phyloP scores from a whole-genome alignment of 2,113 vertebrate species.

The Tragelaphus buxtoni region DNA sequence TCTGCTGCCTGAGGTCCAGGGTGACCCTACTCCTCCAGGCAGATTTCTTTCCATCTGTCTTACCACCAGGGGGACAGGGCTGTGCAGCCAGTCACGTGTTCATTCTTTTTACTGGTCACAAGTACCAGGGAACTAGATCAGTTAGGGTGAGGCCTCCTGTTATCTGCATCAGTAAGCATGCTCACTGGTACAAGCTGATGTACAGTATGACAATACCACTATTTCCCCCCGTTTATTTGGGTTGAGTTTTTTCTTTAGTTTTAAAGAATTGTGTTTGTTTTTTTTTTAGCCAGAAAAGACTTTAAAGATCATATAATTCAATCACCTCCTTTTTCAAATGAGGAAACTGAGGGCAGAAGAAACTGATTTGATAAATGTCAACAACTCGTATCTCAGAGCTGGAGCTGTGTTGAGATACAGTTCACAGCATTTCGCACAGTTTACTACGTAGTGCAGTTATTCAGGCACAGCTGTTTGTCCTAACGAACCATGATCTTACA shows the following conservation, averaged over 20 bases:
- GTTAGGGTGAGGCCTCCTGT: neutral
- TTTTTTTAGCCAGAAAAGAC: neutral
- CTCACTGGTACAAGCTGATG: neutral
- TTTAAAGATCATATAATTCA: slow-evolving; percentile 8
- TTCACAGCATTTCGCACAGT: neutral
- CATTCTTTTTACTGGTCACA: neutral
- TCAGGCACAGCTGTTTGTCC: neutral
- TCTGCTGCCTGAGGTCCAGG: neutral
- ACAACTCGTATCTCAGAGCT: neutral
- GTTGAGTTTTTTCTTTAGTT: slow-evolving; percentile 29
- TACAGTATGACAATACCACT: neutral
- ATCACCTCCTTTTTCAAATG: neutral
- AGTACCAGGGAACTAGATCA: neutral
- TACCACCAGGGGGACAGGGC: neutral
- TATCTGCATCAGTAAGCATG: neutral
- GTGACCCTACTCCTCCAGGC: neutral
- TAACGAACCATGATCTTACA: neutral
- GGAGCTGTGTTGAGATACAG: neutral
- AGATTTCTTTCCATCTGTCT: neutral
- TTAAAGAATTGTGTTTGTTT: neutral
- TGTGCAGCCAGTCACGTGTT: neutral
- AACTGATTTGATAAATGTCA: neutral
- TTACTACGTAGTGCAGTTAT: neutral
- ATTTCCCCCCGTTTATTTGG: neutral
- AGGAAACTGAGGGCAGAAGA: slow-evolving; percentile 4